Evolutionary conservation across 1,140 invertebrate species (phyloP), one percentile per base, ranked within the genome.

Genomic region (Hormaphis cornu): DNA sequence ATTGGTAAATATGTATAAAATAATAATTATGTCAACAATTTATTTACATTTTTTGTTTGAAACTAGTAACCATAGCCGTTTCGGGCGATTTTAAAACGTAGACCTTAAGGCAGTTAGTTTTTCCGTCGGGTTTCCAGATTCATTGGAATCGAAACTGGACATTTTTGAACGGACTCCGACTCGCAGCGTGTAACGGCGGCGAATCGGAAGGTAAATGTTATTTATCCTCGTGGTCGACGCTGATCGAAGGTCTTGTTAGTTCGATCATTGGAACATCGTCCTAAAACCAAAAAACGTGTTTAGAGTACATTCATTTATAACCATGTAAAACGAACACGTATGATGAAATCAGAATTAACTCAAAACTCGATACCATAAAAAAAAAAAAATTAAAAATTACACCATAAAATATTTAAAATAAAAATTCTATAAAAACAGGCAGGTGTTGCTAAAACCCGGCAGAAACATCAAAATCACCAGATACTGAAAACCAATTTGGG

Each of bases 141-240:
- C 42, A 66, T 33, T 66, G 59, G 4, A 66, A 66, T 22, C 59
- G 59, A 48, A 66, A 66, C 33, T 66, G 59, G 12, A 66, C 59
- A 48, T 66, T 66, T 66, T 48, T 66, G 42, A 66, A 66, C 2
- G 59, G 59, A 14, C 59, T 66, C 59, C 59, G 59, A 66, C 59
- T 48, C 59, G 59, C 59, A 8, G 59, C 42, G 37, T 66, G 59
- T 48, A 66, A 66, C 3, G 44, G 28, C 24, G 59, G 59, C 59
- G 59, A 66, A 20, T 66, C 59, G 59, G 59, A 30, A 30, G 59
- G 42, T 30, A 66, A 66, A 66, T 66, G 59, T 66, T 66, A 66
- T 66, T 66, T 46, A 16, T 66, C 59, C 14, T 66, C 59, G 3
- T 66, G 59, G 28, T 66, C 59, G 12, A 66, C 7, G 42, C 42